Evolutionary conservation across 2,113 vertebrate genomes (phyloP), one percentile per base, ranked within the genome.

Genomic region (Recurvirostra avosetta): DNA sequence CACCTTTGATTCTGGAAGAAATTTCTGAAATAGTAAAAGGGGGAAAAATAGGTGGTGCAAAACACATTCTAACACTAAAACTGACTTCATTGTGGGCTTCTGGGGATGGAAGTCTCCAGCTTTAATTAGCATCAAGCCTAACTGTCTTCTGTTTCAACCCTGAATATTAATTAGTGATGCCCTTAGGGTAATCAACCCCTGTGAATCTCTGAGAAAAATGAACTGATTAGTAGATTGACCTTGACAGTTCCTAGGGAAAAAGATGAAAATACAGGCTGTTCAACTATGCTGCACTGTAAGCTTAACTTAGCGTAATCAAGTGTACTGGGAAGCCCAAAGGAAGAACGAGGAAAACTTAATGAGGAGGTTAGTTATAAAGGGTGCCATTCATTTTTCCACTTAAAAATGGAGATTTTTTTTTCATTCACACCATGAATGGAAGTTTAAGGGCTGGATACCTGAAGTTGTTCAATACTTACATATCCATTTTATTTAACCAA

Each of bases 141-240:
- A 95, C 87, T 70, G 58, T 87, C 92, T 95, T 94, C 80, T 87
- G 3, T 87, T 94, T 92, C 94, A 91, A 96, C 88, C 73, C 53
- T 95, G 89, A 95, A 87, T 97, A 94, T 97, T 96, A 96, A 97
- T 94, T 94, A 97, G 87, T 59, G 84, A 86, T 96, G 94, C 89
- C 92, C 94, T 95, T 94, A 70, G 92, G 94, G 84, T 95, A 95
- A 95, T 97, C 94, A 95, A 5, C 77, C 91, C 81, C 87, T 90
- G 70, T 91, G 89, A 59, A 94, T 94, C 77, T 92, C 87, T 66
- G 84, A 91, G 91, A 92, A 96, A 94, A 97, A 96, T 82, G 89
- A 95, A 95, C 86, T 97, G 92, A 96, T 97, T 97, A 97, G 83
- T 82, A 88, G 92, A 73, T 94, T 96, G 96, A 96, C 97, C 95